Percentiles rank a stretch among this genome's conserved stretches.
phyloP scores from a whole-genome alignment of 2,888 invertebrate genomes.

The Rhamnusium bicolor region DNA sequence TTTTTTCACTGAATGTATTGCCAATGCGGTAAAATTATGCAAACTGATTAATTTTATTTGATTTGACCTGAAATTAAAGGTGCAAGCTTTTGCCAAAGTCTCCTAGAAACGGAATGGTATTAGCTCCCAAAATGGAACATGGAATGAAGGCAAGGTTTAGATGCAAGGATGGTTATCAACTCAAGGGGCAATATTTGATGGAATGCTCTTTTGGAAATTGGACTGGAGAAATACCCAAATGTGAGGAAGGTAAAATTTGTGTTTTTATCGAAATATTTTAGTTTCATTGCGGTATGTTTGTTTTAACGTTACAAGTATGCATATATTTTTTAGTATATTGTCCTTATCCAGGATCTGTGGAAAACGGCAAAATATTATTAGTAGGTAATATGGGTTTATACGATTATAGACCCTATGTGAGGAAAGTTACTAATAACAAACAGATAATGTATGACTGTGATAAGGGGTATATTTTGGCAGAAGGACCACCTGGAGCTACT shows the following conservation, averaged over 20 bases:
- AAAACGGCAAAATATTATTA: conserved; percentile 90
- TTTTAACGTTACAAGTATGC: no score
- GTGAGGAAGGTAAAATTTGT: conserved; percentile 79
- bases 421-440: conserved; percentile 91
- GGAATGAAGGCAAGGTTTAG: conserved; percentile 95
- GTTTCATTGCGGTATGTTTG: neutral
- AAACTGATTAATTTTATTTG: no score
- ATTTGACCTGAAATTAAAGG: no score
- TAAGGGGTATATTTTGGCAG: conserved; percentile 88
- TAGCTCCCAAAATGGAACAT: conserved; percentile 97
- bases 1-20: no score
- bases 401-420: conserved; percentile 94
- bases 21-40: no score
- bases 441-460: conserved; percentile 98
- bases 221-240: conserved; percentile 91
- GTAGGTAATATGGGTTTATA: conserved; percentile 97
- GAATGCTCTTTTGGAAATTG: conserved; percentile 96
- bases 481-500: conserved; percentile 94
- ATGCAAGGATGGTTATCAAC: conserved; percentile 92
- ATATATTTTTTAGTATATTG: conserved; percentile 85
- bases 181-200: conserved; percentile 82
- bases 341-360: conserved; percentile 91
- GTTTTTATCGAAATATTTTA: neutral
- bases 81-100: conserved; percentile 71
- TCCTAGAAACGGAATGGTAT: conserved; percentile 95